A percentile compares a stretch with the other conserved stretches of the same genome.
Evolutionary conservation across 2,797 vertebrate species (phyloP).

Genomic region (Melanotaenia nigrans): DNA sequence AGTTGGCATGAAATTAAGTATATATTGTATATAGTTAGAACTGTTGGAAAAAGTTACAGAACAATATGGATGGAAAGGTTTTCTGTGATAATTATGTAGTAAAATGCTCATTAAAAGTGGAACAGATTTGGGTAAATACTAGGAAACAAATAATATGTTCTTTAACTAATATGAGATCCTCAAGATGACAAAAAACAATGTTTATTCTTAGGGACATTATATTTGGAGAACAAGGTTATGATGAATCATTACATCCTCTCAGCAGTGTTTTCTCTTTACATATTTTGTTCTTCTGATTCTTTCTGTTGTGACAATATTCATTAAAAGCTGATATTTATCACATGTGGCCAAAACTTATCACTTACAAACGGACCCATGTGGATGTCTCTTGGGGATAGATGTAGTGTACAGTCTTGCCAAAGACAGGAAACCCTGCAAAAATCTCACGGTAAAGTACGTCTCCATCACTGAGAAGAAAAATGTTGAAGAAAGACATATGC

Average conservation of each 20-base stretch:
- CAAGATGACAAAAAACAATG: neutral
- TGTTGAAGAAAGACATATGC: conserved; percentile 22
- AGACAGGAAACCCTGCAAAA: conserved; percentile 29
- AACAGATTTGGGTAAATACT: neutral
- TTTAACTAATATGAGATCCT: neutral
- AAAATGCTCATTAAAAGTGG: neutral
- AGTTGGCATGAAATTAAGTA: too few species aligned
- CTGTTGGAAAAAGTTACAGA: neutral
- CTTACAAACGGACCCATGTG: conserved; percentile 31
- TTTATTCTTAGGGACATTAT: neutral
- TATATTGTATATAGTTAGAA: too few species aligned
- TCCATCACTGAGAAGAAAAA: conserved; percentile 22
- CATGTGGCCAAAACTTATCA: neutral
- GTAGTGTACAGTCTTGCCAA: conserved; percentile 5
- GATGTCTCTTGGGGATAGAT: conserved; percentile 27
- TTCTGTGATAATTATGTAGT: neutral
- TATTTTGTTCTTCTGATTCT: conserved; percentile 5
- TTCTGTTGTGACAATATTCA: conserved; percentile 25
- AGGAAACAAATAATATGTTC: neutral
- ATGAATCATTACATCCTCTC: neutral
- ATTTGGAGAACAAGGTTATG: neutral
- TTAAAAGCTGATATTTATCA: conserved; percentile 28
- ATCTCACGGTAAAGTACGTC: conserved; percentile 36
- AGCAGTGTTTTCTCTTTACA: conserved; percentile 1
- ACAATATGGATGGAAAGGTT: neutral